Base-by-base conservation (phyloP, 2,888 invertebrate species). In the Lysandra coridon region DNA sequence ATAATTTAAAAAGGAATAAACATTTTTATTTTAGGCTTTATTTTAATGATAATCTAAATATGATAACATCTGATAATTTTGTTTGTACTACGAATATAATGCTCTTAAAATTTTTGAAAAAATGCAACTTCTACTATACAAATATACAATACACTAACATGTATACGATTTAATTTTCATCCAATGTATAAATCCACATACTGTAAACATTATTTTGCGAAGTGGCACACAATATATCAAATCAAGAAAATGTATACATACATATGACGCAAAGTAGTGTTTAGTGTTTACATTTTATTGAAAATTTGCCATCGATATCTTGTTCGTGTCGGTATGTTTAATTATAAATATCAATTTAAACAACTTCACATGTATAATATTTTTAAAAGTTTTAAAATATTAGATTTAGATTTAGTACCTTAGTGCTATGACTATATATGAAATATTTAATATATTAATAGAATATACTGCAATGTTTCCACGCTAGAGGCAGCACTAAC, bases 1-100 rank as follows among this genome's bases (percentile, higher is more conserved):
- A 74, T 44, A 12, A 7, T n/a, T 10, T n/a, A 2, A 44, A 74
- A 74, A n/a, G 10, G 3, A 44, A 44, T n/a, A 37, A 73, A 44
- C 49, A 53, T 44, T 53, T 44, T 49, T 30, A 53, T 44, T 53
- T 44, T 49, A 74, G 23, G 17, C 44, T 74, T 10, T 12, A 23
- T 53, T 53, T 44, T 74, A 73, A n/a, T 37, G 17, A 40, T 74
- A 49, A 73, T 74, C 30, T n/a, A 53, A 73, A 40, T 73, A 40
- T 73, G 37, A 73, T 30, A 75, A 75, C 75, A 75, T 49, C 49
- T 14, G 30, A 75, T 75, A 75, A 33, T 23, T 75, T 75, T 53
- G 23, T 74, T 23, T 23, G 44, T 23, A 75, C 49, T 14, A 73
- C 40, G 5, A 40, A 37, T 1, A 73, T 73, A 37, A 73, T 17